Evolutionary conservation across 2,113 vertebrate species (phyloP).

Genomic region (Sminthopsis crassicaudata): DNA sequence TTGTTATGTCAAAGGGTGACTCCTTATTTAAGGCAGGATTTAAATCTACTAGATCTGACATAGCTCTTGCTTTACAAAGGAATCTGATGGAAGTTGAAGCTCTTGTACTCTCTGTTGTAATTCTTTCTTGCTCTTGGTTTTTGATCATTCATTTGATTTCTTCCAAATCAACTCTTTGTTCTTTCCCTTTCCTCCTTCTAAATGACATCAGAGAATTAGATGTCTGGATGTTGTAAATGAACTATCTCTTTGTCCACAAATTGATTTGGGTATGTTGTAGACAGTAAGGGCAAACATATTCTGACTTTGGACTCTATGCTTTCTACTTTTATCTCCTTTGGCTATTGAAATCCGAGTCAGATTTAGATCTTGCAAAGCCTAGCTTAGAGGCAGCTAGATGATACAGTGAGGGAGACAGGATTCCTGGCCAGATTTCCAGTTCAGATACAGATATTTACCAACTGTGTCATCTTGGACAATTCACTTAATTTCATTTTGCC

Average conservation of each 20-base stretch:
- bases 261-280: not conserved
- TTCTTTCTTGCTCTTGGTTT: slow-evolving; percentile 24
- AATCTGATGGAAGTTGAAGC: not conserved
- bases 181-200: not conserved
- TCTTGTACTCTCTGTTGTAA: not conserved
- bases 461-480: no score
- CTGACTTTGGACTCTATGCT: not conserved
- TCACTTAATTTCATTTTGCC: not conserved
- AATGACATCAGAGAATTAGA: not conserved
- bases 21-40: not conserved
- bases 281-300: not conserved
- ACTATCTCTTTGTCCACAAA: not conserved
- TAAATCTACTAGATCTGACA: not conserved
- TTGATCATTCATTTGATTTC: slow-evolving; percentile 24
- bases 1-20: not conserved
- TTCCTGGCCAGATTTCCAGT: not conserved
- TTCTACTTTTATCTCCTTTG: not conserved
- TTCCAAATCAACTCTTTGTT: not conserved
- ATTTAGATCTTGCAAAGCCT: not conserved
- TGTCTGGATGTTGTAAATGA: not conserved
- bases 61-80: not conserved
- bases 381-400: not conserved
- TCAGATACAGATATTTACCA: not conserved
- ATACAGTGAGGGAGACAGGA: not conserved
- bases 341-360: not conserved